These are phyloP conservation scores for Apodemia duryi DNA, from an alignment of 2,888 invertebrate genomes.

Conservation along the genomic window DNA sequence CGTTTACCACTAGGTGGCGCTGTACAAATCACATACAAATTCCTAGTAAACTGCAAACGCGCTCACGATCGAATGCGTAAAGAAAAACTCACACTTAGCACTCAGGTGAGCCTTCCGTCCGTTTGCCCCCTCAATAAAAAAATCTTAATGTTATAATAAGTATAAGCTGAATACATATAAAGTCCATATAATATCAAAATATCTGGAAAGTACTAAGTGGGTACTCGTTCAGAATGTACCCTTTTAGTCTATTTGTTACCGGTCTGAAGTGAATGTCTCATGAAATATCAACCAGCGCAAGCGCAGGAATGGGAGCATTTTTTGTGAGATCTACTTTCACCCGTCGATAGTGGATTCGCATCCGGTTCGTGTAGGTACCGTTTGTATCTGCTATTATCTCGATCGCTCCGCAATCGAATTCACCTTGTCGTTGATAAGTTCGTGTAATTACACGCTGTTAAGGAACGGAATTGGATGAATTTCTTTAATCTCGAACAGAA, in stretches of 20 bases:
- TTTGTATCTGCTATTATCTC: slow-evolving; percentile 56
- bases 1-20: too few relatives aligned
- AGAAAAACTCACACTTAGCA: too few relatives aligned
- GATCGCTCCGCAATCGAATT: slow-evolving; percentile 27
- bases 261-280: slow-evolving; percentile 67
- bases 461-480: not conserved
- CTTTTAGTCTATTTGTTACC: slow-evolving; percentile 33
- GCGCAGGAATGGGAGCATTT: slow-evolving; percentile 75
- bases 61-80: too few relatives aligned
- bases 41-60: too few relatives aligned
- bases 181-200: not conserved
- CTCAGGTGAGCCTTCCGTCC: too few relatives aligned
- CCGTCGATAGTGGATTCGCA: slow-evolving; percentile 66
- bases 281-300: slow-evolving; percentile 63
- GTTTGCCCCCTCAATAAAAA: too few relatives aligned
- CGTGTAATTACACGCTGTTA: not conserved
- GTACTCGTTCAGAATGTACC: slow-evolving; percentile 18
- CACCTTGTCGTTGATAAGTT: slow-evolving; percentile 15
- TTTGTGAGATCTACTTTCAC: slow-evolving; percentile 78
- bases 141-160: too few relatives aligned
- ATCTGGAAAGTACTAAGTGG: slow-evolving; percentile 1
- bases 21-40: too few relatives aligned
- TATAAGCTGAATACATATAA: too few relatives aligned
- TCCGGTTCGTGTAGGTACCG: slow-evolving; percentile 66
- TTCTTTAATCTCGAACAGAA: too few relatives aligned